Conservation (phyloP, 1,140 invertebrate genomes). For the Yoshiicerus persimilis region DNA sequence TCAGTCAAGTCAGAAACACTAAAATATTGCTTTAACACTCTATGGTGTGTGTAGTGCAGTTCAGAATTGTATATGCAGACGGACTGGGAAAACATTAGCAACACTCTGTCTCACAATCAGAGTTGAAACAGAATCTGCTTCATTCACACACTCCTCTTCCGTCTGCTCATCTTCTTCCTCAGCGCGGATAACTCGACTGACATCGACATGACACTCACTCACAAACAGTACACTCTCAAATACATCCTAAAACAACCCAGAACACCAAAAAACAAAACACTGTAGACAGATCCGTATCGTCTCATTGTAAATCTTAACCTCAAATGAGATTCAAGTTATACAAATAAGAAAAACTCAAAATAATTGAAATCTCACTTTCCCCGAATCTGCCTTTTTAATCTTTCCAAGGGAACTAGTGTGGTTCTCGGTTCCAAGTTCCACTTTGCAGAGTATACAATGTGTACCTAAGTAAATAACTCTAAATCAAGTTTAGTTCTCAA, state of each 20-base stretch:
- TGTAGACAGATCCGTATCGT: not conserved
- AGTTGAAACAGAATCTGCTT: not conserved
- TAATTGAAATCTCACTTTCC: not conserved
- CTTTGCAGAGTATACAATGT: too few species aligned
- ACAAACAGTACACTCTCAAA: not conserved
- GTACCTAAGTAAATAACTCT: too few species aligned
- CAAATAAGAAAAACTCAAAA: not conserved
- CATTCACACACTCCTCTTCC: not conserved
- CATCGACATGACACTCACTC: not conserved
- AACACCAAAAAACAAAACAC: not conserved
- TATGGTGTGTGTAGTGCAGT: not conserved
- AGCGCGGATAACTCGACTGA: not conserved
- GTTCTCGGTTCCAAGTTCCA: too few species aligned
- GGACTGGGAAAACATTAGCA: not conserved
- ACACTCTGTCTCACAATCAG: not conserved
- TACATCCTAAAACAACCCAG: not conserved
- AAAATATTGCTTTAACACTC: not conserved
- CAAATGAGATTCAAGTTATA: not conserved
- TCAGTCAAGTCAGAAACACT: not conserved
- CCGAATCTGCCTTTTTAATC: not conserved
- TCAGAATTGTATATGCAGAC: too few species aligned
- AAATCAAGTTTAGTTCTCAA: too few species aligned
- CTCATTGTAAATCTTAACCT: not conserved
- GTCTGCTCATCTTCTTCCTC: not conserved
- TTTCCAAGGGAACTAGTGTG: not conserved